A percentile compares a stretch with the other conserved stretches of the same genome.
Conservation (phyloP, 2,113 vertebrate genomes). For the Forbesichthys papilliferus region DNA sequence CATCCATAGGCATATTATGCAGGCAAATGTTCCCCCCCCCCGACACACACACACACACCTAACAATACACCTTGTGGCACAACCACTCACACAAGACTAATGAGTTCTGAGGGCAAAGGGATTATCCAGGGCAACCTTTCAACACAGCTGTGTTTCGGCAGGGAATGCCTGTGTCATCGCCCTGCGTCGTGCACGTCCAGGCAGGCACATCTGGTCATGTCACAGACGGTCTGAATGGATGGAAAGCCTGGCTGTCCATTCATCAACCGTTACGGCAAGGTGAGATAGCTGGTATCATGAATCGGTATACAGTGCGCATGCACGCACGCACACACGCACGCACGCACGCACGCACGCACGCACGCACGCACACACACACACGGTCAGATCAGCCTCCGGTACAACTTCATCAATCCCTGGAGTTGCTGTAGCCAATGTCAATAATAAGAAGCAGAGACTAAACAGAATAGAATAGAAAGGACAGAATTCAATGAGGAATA, state of each 20-base stretch:
- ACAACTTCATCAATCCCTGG: too few species aligned
- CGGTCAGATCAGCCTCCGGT: too few species aligned
- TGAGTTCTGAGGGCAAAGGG: conserved; percentile 17
- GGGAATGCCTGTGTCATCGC: conserved; percentile 34
- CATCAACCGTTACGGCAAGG: conserved; percentile 51
- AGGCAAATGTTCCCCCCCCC: neutral
- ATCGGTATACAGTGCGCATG: conserved; percentile 22
- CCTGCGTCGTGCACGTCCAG: conserved; percentile 22
- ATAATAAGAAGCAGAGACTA: too few species aligned
- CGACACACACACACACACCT: conserved; percentile 4
- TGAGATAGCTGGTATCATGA: conserved; percentile 34
- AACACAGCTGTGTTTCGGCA: conserved; percentile 31
- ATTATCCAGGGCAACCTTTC: conserved; percentile 27
- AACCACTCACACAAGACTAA: conserved; percentile 45
- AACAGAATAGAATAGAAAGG: too few species aligned
- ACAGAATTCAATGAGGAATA: too few species aligned
- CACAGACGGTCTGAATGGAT: conserved; percentile 16
- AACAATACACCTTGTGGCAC: conserved; percentile 31
- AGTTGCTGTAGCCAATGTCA: too few species aligned
- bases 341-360: too few species aligned
- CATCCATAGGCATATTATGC: neutral
- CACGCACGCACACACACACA: too few species aligned
- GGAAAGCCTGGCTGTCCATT: conserved; percentile 56
- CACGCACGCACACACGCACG: too few species aligned
- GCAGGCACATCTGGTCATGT: conserved; percentile 44